Evolutionary conservation across 2,113 vertebrate genomes (phyloP).

Genomic region (Felis chaus): DNA sequence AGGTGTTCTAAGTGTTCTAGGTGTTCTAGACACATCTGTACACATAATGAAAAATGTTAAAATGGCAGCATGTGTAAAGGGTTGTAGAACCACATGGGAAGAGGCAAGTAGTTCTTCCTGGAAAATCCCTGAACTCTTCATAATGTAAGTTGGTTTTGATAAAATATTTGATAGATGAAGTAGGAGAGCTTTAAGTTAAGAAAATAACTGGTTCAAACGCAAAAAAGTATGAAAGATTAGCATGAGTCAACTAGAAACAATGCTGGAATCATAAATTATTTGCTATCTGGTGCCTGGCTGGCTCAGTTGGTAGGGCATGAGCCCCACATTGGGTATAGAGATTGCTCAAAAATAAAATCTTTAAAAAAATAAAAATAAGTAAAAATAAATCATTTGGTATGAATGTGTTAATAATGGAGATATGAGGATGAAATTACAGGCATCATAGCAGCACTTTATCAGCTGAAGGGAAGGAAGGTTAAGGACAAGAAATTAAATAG

Average conservation of each 20-base stretch:
- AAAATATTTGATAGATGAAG: neutral
- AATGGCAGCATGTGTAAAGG: neutral
- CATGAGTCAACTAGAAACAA: neutral
- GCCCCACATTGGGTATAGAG: neutral
- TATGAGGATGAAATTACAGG: neutral
- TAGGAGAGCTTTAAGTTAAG: neutral
- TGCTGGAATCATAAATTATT: neutral
- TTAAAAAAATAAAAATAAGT: neutral
- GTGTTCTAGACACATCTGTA: accelerated
- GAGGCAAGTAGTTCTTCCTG: neutral
- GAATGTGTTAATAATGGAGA: neutral
- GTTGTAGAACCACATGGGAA: accelerated
- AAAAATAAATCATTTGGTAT: neutral
- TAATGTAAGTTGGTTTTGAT: neutral
- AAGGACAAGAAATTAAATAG: neutral
- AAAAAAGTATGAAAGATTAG: neutral
- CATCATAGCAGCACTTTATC: neutral
- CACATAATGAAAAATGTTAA: neutral
- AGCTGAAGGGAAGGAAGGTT: neutral
- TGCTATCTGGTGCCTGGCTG: neutral
- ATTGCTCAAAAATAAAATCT: neutral
- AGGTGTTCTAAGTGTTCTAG: neutral
- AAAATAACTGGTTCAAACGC: neutral
- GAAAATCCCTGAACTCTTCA: neutral
- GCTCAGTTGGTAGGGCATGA: neutral